These are phyloP conservation scores for Dimorphilus gyrociliatus DNA, from an alignment of 2,888 invertebrate species.

Conservation along the genomic window DNA sequence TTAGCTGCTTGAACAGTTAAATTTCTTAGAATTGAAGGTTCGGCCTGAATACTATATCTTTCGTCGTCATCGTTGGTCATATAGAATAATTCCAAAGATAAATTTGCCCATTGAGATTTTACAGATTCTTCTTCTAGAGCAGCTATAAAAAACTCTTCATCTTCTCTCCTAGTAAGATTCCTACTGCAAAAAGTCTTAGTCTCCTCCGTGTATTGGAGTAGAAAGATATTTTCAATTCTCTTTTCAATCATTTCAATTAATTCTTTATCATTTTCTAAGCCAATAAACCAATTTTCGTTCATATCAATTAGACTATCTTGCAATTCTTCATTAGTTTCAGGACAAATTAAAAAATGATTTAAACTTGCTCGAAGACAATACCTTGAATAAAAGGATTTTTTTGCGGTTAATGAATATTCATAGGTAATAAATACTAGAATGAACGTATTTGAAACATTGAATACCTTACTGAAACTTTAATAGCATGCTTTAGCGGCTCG, in stretches of 20 bases:
- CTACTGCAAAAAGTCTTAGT: no score
- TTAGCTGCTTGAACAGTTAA: slow-evolving; percentile 39
- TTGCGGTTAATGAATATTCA: no score
- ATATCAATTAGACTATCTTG: slow-evolving; percentile 30
- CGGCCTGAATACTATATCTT: slow-evolving; percentile 40
- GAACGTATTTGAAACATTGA: no score
- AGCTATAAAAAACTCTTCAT: no score
- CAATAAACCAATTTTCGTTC: slow-evolving; percentile 36
- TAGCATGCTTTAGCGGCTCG: no score
- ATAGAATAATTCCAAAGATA: slow-evolving; percentile 39
- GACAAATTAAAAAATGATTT: no score
- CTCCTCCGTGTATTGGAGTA: no score
- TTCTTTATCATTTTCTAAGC: slow-evolving; percentile 26
- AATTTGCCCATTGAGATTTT: slow-evolving; percentile 40
- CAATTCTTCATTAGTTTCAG: slow-evolving; percentile 31
- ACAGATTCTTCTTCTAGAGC: slow-evolving; percentile 34
- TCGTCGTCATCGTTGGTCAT: slow-evolving; percentile 43
- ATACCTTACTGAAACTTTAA: no score
- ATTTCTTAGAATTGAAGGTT: slow-evolving; percentile 36
- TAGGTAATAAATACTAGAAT: no score
- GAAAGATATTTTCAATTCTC: slow-evolving; percentile 32
- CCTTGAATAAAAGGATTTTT: no score
- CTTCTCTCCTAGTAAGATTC: neutral
- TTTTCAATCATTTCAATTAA: slow-evolving; percentile 35
- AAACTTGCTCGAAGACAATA: no score